phyloP scores from a whole-genome alignment of 2,888 invertebrate genomes.

The Campopleginae sp. region DNA sequence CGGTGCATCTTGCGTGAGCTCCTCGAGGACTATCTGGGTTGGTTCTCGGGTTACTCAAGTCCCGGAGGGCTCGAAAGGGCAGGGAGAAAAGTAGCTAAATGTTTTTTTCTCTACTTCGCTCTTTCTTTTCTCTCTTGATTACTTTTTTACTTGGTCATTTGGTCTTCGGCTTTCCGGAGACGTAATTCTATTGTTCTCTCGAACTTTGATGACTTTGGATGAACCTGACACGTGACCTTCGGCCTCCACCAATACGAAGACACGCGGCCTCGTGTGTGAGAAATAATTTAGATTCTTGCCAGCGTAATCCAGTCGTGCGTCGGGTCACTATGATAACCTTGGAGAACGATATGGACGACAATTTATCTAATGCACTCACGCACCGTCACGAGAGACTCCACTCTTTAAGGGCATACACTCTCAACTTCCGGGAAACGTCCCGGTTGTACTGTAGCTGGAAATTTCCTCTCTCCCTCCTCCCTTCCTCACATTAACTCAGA shows the following conservation, averaged over 20 bases:
- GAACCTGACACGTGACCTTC: constrained; percentile 2
- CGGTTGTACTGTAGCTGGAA: constrained; percentile 25
- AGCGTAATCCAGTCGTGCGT: constrained; percentile 11
- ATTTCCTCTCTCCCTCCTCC: constrained; percentile 17
- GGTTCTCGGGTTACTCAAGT: constrained; percentile 63
- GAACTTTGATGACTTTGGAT: not conserved
- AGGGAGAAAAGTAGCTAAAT: constrained; percentile 56
- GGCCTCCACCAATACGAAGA: not conserved
- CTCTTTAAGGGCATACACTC: constrained; percentile 57
- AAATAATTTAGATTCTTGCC: constrained; percentile 64
- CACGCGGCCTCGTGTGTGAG: not conserved
- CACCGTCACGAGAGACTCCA: constrained; percentile 23
- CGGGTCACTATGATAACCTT: constrained; percentile 31
- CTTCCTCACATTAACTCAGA: not conserved
- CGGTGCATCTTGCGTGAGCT: constrained; percentile 62
- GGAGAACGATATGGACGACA: constrained; percentile 59
- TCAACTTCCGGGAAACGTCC: constrained; percentile 61
- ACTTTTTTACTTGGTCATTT: not conserved
- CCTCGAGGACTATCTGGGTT: constrained; percentile 58
- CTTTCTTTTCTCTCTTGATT: not conserved
- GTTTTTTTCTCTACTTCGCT: constrained; percentile 36
- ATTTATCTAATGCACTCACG: constrained; percentile 59
- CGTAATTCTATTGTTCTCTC: not conserved
- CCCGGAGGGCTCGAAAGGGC: constrained; percentile 13
- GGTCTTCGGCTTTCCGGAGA: not conserved